Evolutionary conservation across 1,140 invertebrate genomes (phyloP), one percentile per base, ranked within the genome.

Genomic region (Drosophila cardini): DNA sequence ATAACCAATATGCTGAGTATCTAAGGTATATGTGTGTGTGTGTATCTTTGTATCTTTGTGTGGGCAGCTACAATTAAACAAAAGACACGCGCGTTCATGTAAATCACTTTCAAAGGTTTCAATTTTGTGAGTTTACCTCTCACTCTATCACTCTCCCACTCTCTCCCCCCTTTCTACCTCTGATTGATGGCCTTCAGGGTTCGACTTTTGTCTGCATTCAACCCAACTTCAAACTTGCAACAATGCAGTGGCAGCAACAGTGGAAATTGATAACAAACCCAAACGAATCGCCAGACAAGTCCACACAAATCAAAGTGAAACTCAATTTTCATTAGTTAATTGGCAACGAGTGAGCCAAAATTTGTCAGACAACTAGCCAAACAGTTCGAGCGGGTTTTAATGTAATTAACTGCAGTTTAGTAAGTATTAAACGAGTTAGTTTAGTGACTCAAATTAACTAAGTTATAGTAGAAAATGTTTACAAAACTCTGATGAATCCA

Each of bases 51-150:
- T 76, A 70, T 62, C 60, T 74, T 67, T 80, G 80, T 84, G 80
- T 84, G 81, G 81, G 84, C 70, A 87, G 80, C 64, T 72, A 90
- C 84, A 89, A 89, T 89, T 89, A 90, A 90, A 89, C 84, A 89
- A 89, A 90, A 89, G 84, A 89, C 84, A 89, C 80, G 71, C 80
- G 85, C 71, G 52, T 72, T 78, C 80, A 87, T 90, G 84, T 89
- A 90, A 89, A 89, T 89, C 85, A 90, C 76, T 62, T 83, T 75
- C 55, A 80, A 85, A 80, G 74, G 75, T 86, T 69, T 63, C 46
- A 61, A 52, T 46, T 69, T 30, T 26, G 43, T 46, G 43, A 26
- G 15, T 34, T 42, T 15, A 45, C 26, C 32, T 45, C 43, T 40
- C 38, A 10, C 18, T 52, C 30, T 16, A 50, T 26, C 21, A 26